phyloP scores from a whole-genome alignment of 2,888 invertebrate genomes.

The Pantelozetes paolii region DNA sequence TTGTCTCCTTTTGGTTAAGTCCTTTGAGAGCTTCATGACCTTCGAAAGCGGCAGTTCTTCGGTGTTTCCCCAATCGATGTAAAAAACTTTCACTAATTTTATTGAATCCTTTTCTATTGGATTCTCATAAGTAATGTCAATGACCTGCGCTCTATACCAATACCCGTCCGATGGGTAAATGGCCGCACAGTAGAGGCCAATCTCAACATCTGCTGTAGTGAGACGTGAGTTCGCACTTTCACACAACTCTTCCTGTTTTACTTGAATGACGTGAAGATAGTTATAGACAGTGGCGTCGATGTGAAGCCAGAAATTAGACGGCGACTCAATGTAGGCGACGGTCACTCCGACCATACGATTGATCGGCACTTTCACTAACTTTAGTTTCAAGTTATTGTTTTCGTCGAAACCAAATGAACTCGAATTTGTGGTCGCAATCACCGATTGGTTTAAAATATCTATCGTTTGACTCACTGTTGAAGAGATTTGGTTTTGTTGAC shows the following conservation, averaged over 20 bases:
- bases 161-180: background rate
- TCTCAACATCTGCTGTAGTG: background rate
- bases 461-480: background rate
- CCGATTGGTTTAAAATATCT: background rate
- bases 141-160: constrained; percentile 27
- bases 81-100: background rate
- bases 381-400: background rate
- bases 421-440: background rate
- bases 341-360: background rate
- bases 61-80: constrained; percentile 22
- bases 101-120: background rate
- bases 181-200: constrained; percentile 18
- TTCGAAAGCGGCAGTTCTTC: constrained; percentile 3
- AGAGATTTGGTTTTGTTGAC: constrained; percentile 6
- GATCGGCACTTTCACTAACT: background rate
- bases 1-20: background rate
- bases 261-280: constrained; percentile 17
- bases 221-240: background rate
- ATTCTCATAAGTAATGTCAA: background rate
- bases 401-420: background rate
- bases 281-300: background rate
- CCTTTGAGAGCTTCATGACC: background rate
- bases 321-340: background rate
- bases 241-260: background rate
- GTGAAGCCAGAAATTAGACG: constrained; percentile 6